phyloP scores from a whole-genome alignment of 2,797 vertebrate species.

The Acropternis orthonyx region DNA sequence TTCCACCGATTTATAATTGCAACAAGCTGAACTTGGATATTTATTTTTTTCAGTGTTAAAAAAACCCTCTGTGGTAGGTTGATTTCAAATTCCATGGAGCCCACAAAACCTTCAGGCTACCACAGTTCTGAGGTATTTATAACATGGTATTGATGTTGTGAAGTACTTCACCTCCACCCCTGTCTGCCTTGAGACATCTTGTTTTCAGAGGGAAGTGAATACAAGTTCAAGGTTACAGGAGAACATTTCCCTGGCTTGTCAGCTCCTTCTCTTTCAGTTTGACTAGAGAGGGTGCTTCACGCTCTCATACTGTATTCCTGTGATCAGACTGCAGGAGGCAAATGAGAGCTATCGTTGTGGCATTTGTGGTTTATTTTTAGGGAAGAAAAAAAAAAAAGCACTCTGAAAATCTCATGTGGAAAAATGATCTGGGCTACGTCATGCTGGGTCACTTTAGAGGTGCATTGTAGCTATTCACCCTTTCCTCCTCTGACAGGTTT shows the following conservation, averaged over 20 bases:
- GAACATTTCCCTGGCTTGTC: slow-evolving; percentile 69
- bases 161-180: slow-evolving; percentile 55
- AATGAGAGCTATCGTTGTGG: slow-evolving; percentile 20
- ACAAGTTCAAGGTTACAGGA: slow-evolving; percentile 72
- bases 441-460: background rate
- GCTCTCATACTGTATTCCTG: slow-evolving; percentile 64
- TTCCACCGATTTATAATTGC: slow-evolving; percentile 2
- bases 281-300: slow-evolving; percentile 56
- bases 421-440: background rate
- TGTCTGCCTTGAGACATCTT: slow-evolving; percentile 69
- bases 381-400: background rate
- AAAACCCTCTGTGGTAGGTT: background rate
- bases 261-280: slow-evolving; percentile 68
- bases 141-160: slow-evolving; percentile 67
- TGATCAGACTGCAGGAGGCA: slow-evolving; percentile 70
- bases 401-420: background rate
- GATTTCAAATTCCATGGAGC: slow-evolving; percentile 59
- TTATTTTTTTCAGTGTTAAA: background rate
- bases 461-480: background rate
- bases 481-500: slow-evolving; percentile 15
- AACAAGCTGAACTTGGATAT: slow-evolving; percentile 7
- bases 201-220: slow-evolving; percentile 71
- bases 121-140: slow-evolving; percentile 66
- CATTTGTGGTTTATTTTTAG: slow-evolving; percentile 22
- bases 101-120: slow-evolving; percentile 70